Evolutionary conservation across 92 coral and sea anemone species (phyloP), one percentile per base, ranked within the genome.

Genomic region (Epizoanthus ramosus): DNA sequence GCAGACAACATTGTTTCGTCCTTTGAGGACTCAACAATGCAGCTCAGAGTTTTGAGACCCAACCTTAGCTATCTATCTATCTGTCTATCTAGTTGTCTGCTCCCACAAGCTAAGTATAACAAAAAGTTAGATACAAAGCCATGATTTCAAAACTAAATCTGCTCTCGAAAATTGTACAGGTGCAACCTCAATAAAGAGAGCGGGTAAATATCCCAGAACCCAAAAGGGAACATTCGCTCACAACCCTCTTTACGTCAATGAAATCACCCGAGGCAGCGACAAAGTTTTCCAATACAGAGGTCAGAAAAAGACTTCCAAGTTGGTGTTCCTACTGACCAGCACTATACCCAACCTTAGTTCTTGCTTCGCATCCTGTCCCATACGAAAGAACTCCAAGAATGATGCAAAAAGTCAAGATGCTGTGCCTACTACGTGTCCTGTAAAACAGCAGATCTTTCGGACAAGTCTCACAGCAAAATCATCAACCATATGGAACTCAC

Each of bases 311-410:
- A 45, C 54, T 4, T 50, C 35, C 28, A 23, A 19, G n/a, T 9
- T 68, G 54, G 73, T 68, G 23, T 68, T 10, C 21, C 53, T 68
- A 14, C 35, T 68, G 41, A 68, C 73, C 21, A 68, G 73, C 73
- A 33, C 73, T 3, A 68, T 68, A 33, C 73, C 73, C 3, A 68
- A 68, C 52, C 52, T 68, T 7, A 68, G 54, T 50, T 3, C 47
- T 21, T 68, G 73, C 52, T 68, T 68, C 41, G 73, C 53, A 18
- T 68, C 73, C 9, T 68, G 73, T 25, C 47, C 33, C 24, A 22
- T 22, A 7, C 35, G 41, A 39, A 37, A 37, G 73, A 37, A 37
- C 7, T 5, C 21, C 19, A 68, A 50, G 53, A 35, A 33, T 6
- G 50, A n/a, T 10, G 19, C 24, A 2, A 0, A 28, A 8, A 68